Evolutionary conservation across 2,113 vertebrate species (phyloP).

Genomic region (Colaptes auratus): DNA sequence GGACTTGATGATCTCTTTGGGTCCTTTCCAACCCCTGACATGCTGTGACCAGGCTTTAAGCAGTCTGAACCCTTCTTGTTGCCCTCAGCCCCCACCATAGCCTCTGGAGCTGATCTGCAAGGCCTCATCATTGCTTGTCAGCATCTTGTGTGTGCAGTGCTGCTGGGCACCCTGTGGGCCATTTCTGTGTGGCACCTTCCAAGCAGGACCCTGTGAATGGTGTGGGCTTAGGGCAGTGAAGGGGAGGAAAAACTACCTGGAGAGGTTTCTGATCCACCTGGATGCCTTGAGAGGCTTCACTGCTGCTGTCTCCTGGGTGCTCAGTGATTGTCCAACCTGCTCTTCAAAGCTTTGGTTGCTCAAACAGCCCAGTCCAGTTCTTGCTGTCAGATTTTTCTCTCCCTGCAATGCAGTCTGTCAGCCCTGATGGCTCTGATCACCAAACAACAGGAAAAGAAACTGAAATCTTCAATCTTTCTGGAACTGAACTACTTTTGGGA

Average conservation of each 20-base stretch:
- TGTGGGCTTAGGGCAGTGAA: rapidly evolving
- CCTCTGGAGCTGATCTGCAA: rapidly evolving
- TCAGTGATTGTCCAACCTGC: too few species aligned
- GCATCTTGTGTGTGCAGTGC: rapidly evolving
- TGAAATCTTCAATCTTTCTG: not conserved
- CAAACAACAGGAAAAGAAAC: not conserved
- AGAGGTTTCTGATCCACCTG: not conserved
- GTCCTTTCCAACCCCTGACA: too few species aligned
- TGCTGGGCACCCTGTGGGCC: rapidly evolving
- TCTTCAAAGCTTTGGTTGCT: not conserved
- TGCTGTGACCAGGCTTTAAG: too few species aligned
- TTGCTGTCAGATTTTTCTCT: not conserved
- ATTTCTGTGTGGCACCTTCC: not conserved
- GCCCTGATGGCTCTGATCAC: not conserved
- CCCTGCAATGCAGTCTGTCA: not conserved
- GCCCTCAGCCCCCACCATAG: rapidly evolving
- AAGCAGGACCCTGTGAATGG: rapidly evolving
- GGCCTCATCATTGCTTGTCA: rapidly evolving
- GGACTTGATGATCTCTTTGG: too few species aligned
- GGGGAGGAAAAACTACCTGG: not conserved
- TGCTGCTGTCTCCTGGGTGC: not conserved
- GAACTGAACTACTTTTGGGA: not conserved
- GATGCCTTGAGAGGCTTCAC: not conserved
- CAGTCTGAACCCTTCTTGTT: rapidly evolving
- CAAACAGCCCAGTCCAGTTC: not conserved